A percentile compares a stretch with the other conserved stretches of the same genome.
Evolutionary conservation across 2,797 vertebrate genomes (phyloP).

Genomic region (Malacoraja senta): DNA sequence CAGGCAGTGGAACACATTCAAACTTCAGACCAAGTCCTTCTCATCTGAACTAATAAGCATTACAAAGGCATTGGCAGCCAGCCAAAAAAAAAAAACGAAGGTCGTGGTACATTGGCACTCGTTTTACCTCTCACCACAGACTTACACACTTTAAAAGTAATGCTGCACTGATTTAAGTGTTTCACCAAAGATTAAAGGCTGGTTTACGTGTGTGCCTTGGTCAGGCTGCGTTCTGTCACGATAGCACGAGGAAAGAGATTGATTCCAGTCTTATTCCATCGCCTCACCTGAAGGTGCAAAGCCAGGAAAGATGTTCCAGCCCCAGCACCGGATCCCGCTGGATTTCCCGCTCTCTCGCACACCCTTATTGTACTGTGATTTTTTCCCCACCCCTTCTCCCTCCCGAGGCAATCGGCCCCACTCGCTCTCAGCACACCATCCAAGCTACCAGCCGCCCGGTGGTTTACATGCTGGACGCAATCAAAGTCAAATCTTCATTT

Average conservation of each 20-base stretch:
- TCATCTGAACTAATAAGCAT: slow-evolving; percentile 52
- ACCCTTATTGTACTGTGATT: background rate
- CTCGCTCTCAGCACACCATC: background rate
- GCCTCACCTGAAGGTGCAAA: background rate
- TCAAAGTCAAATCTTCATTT: background rate
- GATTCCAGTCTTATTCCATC: background rate
- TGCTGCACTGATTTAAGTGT: slow-evolving; percentile 53
- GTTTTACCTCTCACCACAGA: slow-evolving; percentile 54
- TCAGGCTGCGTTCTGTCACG: background rate
- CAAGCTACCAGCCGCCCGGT: background rate
- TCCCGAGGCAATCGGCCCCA: background rate
- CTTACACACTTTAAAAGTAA: slow-evolving; percentile 52
- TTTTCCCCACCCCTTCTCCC: background rate
- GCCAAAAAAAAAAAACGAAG: slow-evolving; percentile 48
- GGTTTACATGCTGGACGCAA: background rate
- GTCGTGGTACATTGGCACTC: slow-evolving; percentile 50
- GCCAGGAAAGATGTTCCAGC: background rate
- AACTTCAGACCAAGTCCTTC: slow-evolving; percentile 52
- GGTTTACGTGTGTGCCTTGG: background rate
- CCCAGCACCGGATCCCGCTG: background rate
- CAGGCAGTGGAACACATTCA: slow-evolving; percentile 42
- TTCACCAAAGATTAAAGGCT: slow-evolving; percentile 46
- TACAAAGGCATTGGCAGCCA: slow-evolving; percentile 54
- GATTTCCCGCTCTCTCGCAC: background rate
- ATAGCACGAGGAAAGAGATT: background rate